These are phyloP conservation scores for Oryzias curvinotus DNA, from an alignment of 2,113 vertebrate genomes.

Conservation along the genomic window DNA sequence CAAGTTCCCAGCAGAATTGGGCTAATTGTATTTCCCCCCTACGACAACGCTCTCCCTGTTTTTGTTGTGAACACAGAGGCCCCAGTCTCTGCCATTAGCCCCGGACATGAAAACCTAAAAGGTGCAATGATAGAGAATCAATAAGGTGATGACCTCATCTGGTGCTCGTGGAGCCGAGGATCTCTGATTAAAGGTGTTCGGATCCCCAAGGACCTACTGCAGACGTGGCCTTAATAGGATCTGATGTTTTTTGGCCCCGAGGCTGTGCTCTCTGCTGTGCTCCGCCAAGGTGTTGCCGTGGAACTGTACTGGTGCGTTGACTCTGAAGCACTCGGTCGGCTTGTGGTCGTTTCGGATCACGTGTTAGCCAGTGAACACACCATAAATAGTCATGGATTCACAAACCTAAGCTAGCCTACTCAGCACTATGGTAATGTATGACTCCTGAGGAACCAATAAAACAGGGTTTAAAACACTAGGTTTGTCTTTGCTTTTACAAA, in stretches of 20 bases:
- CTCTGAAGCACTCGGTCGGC: slow-evolving; percentile 59
- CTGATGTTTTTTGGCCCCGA: slow-evolving; percentile 64
- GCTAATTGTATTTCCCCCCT: neutral
- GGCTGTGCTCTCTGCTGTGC: slow-evolving; percentile 44
- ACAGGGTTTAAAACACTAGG: slow-evolving; percentile 9
- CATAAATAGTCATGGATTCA: slow-evolving; percentile 75
- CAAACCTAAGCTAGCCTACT: slow-evolving; percentile 31
- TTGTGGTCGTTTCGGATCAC: slow-evolving; percentile 37
- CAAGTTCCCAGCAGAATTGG: no score
- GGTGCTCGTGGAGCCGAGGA: slow-evolving; percentile 40
- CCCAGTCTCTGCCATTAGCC: neutral
- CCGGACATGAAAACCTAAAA: slow-evolving; percentile 27
- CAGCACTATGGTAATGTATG: slow-evolving; percentile 59
- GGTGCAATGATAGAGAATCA: slow-evolving; percentile 43
- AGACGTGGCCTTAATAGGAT: slow-evolving; percentile 72
- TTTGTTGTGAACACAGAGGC: slow-evolving; percentile 1
- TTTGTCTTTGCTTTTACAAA: slow-evolving; percentile 35
- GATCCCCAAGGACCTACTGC: slow-evolving; percentile 51
- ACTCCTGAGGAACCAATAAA: slow-evolving; percentile 50
- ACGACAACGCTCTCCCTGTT: neutral
- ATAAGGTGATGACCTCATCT: slow-evolving; percentile 57
- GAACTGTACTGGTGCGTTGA: slow-evolving; percentile 56
- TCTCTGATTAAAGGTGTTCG: slow-evolving; percentile 65
- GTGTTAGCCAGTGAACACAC: slow-evolving; percentile 41
- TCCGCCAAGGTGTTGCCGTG: slow-evolving; percentile 67